phyloP scores from a whole-genome alignment of 1,140 invertebrate genomes.

The Bombus cullumanus region DNA sequence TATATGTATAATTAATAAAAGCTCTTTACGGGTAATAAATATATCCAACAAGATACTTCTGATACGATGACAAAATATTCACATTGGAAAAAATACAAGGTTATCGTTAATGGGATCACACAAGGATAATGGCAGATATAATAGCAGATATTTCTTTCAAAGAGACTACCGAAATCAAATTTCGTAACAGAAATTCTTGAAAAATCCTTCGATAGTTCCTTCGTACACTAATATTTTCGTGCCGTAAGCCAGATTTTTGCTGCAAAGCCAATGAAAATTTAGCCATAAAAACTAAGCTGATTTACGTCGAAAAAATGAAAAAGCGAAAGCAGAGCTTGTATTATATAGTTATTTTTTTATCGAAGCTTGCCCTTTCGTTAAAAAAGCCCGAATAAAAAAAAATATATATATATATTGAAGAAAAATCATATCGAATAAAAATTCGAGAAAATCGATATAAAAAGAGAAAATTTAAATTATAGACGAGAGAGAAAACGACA shows the following conservation, averaged over 20 bases:
- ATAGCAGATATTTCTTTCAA: constrained; percentile 10
- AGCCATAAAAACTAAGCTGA: constrained; percentile 25
- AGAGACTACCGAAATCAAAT: background rate
- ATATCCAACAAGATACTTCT: constrained; percentile 36
- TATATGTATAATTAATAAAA: too few relatives aligned
- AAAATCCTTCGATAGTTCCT: background rate
- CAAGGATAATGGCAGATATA: constrained; percentile 61
- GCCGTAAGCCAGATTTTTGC: constrained; percentile 1
- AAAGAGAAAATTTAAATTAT: background rate
- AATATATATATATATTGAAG: too few relatives aligned
- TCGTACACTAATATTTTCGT: background rate
- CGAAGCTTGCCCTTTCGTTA: constrained; percentile 51
- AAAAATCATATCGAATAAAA: constrained; percentile 22
- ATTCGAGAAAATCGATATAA: constrained; percentile 18
- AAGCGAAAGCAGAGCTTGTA: constrained; percentile 76
- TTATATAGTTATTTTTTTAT: constrained; percentile 69
- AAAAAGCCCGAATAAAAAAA: background rate
- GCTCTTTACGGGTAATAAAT: background rate
- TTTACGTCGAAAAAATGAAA: constrained; percentile 22
- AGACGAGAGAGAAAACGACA: constrained; percentile 8
- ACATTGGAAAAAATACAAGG: background rate
- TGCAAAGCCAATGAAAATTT: constrained; percentile 17
- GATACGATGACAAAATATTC: background rate
- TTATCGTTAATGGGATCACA: constrained; percentile 66
- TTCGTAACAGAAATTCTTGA: background rate